Percentiles rank a stretch among this genome's conserved stretches.
phyloP scores from a whole-genome alignment of 1,140 invertebrate species.

The Venturia canescens region DNA sequence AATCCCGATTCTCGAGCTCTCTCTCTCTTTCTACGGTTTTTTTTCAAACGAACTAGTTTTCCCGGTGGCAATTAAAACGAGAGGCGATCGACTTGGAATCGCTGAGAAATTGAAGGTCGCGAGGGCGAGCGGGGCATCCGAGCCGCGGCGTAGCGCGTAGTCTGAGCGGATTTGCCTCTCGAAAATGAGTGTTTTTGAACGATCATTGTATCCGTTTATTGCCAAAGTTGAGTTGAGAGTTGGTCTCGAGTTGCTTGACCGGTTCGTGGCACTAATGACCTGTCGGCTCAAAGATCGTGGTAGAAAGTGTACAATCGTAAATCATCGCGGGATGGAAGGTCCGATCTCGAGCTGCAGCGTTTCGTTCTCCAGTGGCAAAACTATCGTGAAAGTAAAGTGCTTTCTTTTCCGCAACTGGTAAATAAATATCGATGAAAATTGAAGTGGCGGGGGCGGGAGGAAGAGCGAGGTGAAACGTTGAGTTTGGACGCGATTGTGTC shows the following conservation, averaged over 20 bases:
- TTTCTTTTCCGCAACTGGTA: conserved; percentile 10
- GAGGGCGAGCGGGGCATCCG: no score
- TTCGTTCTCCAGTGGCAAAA: neutral
- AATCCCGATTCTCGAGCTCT: no score
- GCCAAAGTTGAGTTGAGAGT: no score
- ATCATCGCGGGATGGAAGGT: conserved; percentile 24
- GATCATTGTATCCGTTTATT: neutral
- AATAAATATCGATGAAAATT: conserved; percentile 4
- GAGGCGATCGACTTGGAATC: no score
- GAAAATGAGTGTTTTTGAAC: neutral
- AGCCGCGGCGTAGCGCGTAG: no score
- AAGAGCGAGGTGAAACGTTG: neutral
- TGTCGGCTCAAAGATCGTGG: conserved; percentile 10
- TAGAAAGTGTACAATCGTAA: conserved; percentile 32
- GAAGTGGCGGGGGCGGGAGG: neutral
- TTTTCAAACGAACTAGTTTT: no score
- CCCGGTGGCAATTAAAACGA: no score
- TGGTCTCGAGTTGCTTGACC: neutral
- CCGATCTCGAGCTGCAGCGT: neutral
- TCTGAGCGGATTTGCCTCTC: neutral
- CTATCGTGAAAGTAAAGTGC: conserved; percentile 20
- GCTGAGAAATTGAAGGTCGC: no score
- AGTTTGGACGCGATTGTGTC: neutral
- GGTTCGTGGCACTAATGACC: conserved; percentile 33
- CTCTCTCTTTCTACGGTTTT: no score